Evolutionary conservation across 1,140 invertebrate genomes (phyloP), one percentile per base, ranked within the genome.

Genomic region (Drosophila bocqueti): DNA sequence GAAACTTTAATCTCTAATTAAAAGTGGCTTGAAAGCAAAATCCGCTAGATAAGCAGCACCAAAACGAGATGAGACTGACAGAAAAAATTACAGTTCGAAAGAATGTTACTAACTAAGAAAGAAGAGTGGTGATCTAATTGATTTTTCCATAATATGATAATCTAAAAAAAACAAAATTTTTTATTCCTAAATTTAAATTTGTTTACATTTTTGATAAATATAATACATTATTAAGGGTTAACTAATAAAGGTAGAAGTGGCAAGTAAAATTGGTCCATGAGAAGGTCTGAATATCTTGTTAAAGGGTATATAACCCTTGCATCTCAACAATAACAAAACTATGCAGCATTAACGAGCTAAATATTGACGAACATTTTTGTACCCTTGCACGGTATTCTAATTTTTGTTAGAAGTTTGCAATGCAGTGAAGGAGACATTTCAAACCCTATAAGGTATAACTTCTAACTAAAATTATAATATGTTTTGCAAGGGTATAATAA

Each of bases 61-160:
- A 79, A 83, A 73, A 79, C 52, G 24, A 24, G 36, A 55, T 16
- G 52, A 38, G 62, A 60, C 64, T 38, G 40, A 76, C 84, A 89
- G 84, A 87, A 87, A 87, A 87, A 87, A 87, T 81, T 87, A 87
- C 84, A 87, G 84, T 87, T 87, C 80, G 42, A 59, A 66, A 68
- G 60, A 80, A 64, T 66, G 47, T 82, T 60, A 57, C 49, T 68
- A 55, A 55, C 52, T 55, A 38, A 55, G 34, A 24, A 4, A 55
- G 34, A 24, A 55, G 21, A 38, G 15, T 55, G 34, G 34, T 16
- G 34, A 6, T 9, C 21, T 24, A 38, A 38, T 38, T 24, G 10
- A 16, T 55, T 24, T 38, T 38, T 55, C 2, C 18, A 24, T 16
- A 38, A 36, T 18, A 15, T 7, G 9, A 29, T n/a, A 5, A 13